Conservation (phyloP, 2,113 vertebrate species). For the Phylloscopus trochiloides region DNA sequence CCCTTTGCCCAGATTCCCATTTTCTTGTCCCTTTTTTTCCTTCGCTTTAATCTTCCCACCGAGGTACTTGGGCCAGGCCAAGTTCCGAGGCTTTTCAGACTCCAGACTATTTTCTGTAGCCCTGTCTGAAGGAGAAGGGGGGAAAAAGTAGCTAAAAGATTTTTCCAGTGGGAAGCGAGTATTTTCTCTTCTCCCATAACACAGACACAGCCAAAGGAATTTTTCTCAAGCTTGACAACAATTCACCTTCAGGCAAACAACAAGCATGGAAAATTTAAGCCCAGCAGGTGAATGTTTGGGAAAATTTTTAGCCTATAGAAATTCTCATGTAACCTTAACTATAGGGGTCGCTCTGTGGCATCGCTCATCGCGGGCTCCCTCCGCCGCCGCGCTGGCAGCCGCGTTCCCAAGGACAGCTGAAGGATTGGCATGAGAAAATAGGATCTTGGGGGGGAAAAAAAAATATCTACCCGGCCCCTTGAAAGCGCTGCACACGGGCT, state of each 20-base stretch:
- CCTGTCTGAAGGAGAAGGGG: conserved; percentile 8
- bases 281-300: conserved; percentile 69
- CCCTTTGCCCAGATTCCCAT: neutral
- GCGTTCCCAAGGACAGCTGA: neutral
- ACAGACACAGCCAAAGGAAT: conserved; percentile 46
- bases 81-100: conserved; percentile 48
- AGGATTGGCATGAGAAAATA: conserved; percentile 18
- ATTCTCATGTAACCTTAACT: conserved; percentile 45
- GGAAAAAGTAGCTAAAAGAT: conserved; percentile 26
- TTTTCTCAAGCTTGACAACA: conserved; percentile 67
- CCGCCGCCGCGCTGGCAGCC: neutral
- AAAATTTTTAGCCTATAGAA: conserved; percentile 50
- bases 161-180: conserved; percentile 67
- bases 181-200: conserved; percentile 66
- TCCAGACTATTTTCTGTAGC: conserved; percentile 33
- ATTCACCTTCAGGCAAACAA: conserved; percentile 66
- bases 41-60: conserved; percentile 20
- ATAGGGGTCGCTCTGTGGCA: conserved; percentile 46
- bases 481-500: neutral
- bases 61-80: conserved; percentile 39
- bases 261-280: conserved; percentile 67
- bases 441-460: neutral
- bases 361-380: neutral
- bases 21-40: conserved; percentile 6
- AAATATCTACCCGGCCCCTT: neutral